phyloP scores from a whole-genome alignment of 2,797 vertebrate species.

The Manis javanica region DNA sequence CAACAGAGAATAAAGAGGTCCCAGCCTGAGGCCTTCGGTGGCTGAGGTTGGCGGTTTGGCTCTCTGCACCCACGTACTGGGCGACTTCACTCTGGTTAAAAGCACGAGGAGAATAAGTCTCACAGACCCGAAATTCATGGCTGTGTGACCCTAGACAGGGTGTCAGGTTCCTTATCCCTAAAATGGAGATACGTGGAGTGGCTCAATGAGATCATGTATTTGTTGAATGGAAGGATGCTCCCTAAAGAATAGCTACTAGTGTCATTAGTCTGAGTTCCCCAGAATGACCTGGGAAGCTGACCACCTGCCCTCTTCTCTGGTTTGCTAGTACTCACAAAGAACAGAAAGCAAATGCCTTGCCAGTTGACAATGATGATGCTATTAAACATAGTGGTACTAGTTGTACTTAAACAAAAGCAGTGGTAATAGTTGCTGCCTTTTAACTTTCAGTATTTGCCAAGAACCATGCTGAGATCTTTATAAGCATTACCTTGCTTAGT shows the following conservation, averaged over 20 bases:
- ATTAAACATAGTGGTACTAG: not conserved
- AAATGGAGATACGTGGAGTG: not conserved
- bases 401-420: not conserved
- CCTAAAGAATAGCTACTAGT: not conserved
- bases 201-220: not conserved
- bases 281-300: not conserved
- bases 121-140: not conserved
- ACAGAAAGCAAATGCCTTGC: not conserved
- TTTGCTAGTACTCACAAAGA: not conserved
- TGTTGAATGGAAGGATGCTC: not conserved
- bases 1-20: not conserved
- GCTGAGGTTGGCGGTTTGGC: not conserved
- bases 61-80: not conserved
- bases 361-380: not conserved
- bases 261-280: conserved; percentile 12
- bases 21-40: not conserved
- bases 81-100: not conserved
- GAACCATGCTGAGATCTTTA: not conserved
- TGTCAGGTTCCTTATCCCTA: not conserved
- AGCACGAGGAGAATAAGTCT: not conserved
- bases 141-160: not conserved
- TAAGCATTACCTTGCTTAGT: not conserved
- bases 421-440: not conserved
- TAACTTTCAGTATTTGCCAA: not conserved
- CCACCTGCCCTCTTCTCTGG: not conserved